Conservation (phyloP, 2,113 vertebrate genomes). For the Paralichthys olivaceus region DNA sequence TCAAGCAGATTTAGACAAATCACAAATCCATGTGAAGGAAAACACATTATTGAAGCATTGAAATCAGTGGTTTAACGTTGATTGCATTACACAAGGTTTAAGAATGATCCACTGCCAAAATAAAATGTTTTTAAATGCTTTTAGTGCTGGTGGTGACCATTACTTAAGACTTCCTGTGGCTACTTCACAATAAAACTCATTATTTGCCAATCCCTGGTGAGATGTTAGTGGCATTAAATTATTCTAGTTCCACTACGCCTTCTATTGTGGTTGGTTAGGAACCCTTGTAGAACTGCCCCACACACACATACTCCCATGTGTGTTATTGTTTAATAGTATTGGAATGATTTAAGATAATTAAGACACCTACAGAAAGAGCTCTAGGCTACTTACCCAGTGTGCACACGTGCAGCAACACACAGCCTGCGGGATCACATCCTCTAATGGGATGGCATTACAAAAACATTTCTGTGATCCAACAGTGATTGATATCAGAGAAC, state of each 20-base stretch:
- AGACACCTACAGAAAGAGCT: slow-evolving; percentile 44
- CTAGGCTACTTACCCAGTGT: slow-evolving; percentile 23
- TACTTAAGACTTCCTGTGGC: not conserved
- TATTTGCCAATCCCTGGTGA: no score
- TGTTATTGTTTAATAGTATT: slow-evolving; percentile 15
- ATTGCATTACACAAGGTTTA: not conserved
- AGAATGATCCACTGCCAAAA: not conserved
- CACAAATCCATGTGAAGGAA: not conserved
- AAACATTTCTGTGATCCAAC: slow-evolving; percentile 33
- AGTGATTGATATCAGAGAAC: slow-evolving; percentile 53
- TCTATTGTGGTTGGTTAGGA: not conserved
- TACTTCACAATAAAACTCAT: not conserved
- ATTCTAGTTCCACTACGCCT: no score
- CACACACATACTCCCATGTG: not conserved
- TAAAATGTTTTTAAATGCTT: not conserved
- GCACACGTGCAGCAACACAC: not conserved
- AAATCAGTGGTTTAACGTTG: not conserved
- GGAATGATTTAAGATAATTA: slow-evolving; percentile 50
- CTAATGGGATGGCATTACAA: slow-evolving; percentile 27
- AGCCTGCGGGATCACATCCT: slow-evolving; percentile 26
- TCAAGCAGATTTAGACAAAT: not conserved
- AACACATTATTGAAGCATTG: not conserved
- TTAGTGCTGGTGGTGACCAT: not conserved
- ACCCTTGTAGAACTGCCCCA: not conserved
- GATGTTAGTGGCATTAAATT: no score